Percentiles rank a stretch among this genome's conserved stretches.
Conservation (phyloP, 2,888 invertebrate species). For the Cosmorhoe ocellata region DNA sequence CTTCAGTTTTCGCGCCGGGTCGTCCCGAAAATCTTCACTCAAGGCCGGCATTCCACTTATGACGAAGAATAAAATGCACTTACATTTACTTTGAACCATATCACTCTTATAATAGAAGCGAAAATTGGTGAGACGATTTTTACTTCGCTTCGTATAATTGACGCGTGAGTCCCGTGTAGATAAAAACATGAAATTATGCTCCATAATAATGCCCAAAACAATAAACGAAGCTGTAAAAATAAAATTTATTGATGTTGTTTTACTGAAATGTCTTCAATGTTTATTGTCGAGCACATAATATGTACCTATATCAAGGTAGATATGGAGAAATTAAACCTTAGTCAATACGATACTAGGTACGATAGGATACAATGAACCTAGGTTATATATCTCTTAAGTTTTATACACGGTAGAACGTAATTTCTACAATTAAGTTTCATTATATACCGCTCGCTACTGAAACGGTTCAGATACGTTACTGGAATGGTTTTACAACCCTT, state of each 20-base stretch:
- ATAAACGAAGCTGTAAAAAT: conserved; percentile 19
- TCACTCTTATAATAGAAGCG: neutral
- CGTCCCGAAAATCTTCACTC: conserved; percentile 8
- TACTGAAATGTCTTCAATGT: conserved; percentile 8
- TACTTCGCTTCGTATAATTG: conserved; percentile 1
- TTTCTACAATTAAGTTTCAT: too few species aligned
- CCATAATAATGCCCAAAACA: conserved; percentile 11
- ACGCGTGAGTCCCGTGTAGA: neutral
- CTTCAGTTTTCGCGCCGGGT: conserved; percentile 17
- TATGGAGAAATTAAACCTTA: conserved; percentile 3
- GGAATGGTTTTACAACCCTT: too few species aligned
- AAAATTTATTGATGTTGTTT: conserved; percentile 15
- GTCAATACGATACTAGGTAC: too few species aligned
- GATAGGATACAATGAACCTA: too few species aligned
- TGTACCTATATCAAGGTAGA: too few species aligned
- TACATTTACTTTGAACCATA: conserved; percentile 2
- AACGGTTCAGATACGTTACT: too few species aligned
- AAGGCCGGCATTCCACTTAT: conserved; percentile 3
- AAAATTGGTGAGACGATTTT: conserved; percentile 1
- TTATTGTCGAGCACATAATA: conserved; percentile 8
- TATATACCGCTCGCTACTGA: too few species aligned
- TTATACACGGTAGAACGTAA: too few species aligned
- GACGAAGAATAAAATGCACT: neutral
- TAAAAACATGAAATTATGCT: conserved; percentile 11
- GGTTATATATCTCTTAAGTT: too few species aligned